Evolutionary conservation across 2,113 vertebrate species (phyloP).

Genomic region (Albula glossodonta): DNA sequence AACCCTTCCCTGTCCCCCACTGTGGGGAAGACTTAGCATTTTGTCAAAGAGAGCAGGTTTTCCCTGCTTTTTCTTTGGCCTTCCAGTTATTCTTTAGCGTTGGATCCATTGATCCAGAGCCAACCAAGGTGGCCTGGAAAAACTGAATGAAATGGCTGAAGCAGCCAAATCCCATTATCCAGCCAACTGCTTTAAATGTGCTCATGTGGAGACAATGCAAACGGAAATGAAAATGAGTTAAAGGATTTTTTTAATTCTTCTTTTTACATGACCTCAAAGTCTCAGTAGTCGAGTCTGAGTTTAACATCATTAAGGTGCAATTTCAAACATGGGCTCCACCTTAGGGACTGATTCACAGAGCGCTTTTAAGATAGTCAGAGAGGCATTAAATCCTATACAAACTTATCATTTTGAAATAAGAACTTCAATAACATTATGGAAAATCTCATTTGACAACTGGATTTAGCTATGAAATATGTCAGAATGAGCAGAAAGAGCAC

Average conservation of each 20-base stretch:
- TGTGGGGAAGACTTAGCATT: slow-evolving; percentile 9
- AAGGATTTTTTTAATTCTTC: not conserved
- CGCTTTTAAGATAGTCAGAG: not conserved
- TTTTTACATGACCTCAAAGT: not conserved
- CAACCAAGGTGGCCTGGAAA: not conserved
- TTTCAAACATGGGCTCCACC: not conserved
- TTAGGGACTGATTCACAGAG: not conserved
- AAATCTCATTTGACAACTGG: not conserved
- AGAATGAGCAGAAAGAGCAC: not conserved
- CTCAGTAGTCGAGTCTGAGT: too few species aligned
- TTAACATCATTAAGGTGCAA: not conserved
- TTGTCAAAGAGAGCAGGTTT: not conserved
- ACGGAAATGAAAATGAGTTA: not conserved
- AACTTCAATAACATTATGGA: not conserved
- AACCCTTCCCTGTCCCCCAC: not conserved
- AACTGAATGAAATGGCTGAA: slow-evolving; percentile 12
- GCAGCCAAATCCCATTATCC: slow-evolving; percentile 9
- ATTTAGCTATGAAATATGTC: not conserved
- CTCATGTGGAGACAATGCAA: not conserved
- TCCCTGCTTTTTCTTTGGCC: not conserved
- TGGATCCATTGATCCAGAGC: not conserved
- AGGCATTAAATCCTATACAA: not conserved
- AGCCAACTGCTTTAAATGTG: not conserved
- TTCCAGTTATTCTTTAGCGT: not conserved
- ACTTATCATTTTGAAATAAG: not conserved